These are phyloP conservation scores for Cetoscarus ocellatus DNA, from an alignment of 2,797 vertebrate species.

Conservation along the genomic window DNA sequence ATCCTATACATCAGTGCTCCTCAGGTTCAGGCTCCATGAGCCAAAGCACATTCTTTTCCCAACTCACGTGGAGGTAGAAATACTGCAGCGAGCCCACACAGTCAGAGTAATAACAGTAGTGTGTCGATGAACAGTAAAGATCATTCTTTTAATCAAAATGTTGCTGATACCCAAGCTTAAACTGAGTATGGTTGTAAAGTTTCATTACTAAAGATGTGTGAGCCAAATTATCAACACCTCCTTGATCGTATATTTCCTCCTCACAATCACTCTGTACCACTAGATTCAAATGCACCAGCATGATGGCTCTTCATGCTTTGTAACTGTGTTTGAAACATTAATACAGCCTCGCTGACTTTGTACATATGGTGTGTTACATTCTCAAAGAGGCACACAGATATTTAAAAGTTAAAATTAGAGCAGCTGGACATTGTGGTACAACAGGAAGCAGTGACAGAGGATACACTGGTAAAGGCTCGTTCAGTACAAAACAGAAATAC, in stretches of 20 bases:
- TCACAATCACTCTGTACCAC: conserved; percentile 7
- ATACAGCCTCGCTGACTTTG: conserved; percentile 42
- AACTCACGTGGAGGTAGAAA: conserved; percentile 80
- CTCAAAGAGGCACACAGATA: conserved; percentile 44
- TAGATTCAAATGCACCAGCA: conserved; percentile 31
- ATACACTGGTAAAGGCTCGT: conserved; percentile 31
- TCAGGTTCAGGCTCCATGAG: conserved; percentile 75
- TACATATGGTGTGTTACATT: conserved; percentile 62
- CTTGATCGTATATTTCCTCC: conserved; percentile 24
- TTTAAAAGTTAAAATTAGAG: conserved; percentile 31
- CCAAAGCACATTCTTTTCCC: conserved; percentile 78
- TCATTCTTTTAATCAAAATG: conserved; percentile 35
- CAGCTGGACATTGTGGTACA: conserved; percentile 30
- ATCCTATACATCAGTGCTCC: conserved; percentile 82
- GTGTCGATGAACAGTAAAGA: conserved; percentile 42
- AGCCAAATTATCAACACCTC: conserved; percentile 28
- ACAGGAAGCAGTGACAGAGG: conserved; percentile 46
- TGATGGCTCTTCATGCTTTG: conserved; percentile 29
- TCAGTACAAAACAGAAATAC: conserved; percentile 43
- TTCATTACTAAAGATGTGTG: conserved; percentile 32
- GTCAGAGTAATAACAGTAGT: conserved; percentile 48
- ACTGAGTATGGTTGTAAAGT: conserved; percentile 21
- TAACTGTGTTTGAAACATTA: conserved; percentile 60
- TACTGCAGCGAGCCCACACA: conserved; percentile 74
- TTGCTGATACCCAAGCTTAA: conserved; percentile 38